These are phyloP conservation scores for Conchocele bisecta DNA, from an alignment of 2,888 invertebrate species.

Conservation along the genomic window DNA sequence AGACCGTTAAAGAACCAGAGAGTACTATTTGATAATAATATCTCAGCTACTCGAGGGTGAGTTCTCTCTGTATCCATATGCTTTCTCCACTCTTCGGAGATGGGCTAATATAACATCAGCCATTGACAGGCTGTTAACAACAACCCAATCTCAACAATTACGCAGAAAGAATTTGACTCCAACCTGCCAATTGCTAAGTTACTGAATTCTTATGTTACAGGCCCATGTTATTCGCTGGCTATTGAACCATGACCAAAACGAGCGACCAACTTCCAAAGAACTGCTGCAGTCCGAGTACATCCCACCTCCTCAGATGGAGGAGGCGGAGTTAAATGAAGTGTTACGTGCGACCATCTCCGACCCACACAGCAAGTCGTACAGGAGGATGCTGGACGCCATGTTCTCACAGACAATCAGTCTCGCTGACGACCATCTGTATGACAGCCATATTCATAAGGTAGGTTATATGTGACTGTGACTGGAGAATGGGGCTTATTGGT, in stretches of 20 bases:
- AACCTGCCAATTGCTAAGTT: background rate
- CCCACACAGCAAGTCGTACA: slow-evolving; percentile 91
- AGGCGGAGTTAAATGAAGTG: slow-evolving; percentile 91
- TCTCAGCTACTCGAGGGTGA: background rate
- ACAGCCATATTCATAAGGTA: slow-evolving; percentile 85
- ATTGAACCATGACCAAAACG: slow-evolving; percentile 91
- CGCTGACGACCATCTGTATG: slow-evolving; percentile 92
- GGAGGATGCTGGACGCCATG: slow-evolving; percentile 83
- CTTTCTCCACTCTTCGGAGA: background rate
- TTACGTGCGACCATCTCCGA: slow-evolving; percentile 91
- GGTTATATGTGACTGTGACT: too few species aligned
- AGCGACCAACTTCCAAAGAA: slow-evolving; percentile 93
- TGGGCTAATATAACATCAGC: too few species aligned
- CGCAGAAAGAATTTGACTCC: background rate
- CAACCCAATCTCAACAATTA: too few species aligned
- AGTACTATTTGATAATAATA: background rate
- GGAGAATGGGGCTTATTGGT: too few species aligned
- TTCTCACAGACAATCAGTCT: slow-evolving; percentile 85
- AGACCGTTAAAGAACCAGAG: too few species aligned
- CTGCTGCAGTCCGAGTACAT: slow-evolving; percentile 91
- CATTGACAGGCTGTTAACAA: too few species aligned
- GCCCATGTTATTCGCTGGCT: slow-evolving; percentile 86
- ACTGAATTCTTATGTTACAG: slow-evolving; percentile 58
- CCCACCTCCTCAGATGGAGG: slow-evolving; percentile 93
- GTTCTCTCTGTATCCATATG: background rate